Evolutionary conservation across 1,140 invertebrate genomes (phyloP), one percentile per base, ranked within the genome.

Genomic region (Dufourea novaeangliae): DNA sequence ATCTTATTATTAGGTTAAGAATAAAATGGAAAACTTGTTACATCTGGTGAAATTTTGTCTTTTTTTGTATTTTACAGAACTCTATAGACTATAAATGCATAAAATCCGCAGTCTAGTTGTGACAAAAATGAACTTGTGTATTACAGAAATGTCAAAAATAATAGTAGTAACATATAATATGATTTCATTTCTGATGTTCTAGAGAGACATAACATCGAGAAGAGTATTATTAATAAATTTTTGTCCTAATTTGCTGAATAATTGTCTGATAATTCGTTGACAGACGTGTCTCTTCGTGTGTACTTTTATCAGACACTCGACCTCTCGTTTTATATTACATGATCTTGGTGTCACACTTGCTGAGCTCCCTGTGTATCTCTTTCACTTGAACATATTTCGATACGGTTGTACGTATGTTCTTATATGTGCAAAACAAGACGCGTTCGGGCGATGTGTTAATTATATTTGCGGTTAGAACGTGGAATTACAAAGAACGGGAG

Each of bases 391-490:
- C 20, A 57, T 79, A 62, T 76, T 66, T 52, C 59, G 34, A 68
- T 46, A 82, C 56, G 25, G 27, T 77, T 77, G 80, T 69, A 82
- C 73, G 54, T 76, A 79, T 25, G 34, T 68, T 72, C 68, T 80
- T 79, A 52, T 59, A 64, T 52, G 46, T 46, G n/a, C n/a, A 59
- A 73, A 61, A 59, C 34, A 20, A 75, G 67, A 61, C 62, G 80
- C 69, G 69, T 75, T 83, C 20, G 29, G 56, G 52, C 62, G 29
- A 63, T 63, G 32, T 37, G 44, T 69, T 83, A 78, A 78, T 83
- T 82, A 76, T 67, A 85, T 79, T 83, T 76, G 62, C 70, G 67
- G n/a, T 80, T 73, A 75, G n/a, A 80, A 85, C 79, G 80, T 54
- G 73, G 66, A 50, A 78, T 52, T 50, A 83, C 34, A 67, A 71